Conservation (phyloP, 2,113 vertebrate genomes). For the Caranx melampygus region DNA sequence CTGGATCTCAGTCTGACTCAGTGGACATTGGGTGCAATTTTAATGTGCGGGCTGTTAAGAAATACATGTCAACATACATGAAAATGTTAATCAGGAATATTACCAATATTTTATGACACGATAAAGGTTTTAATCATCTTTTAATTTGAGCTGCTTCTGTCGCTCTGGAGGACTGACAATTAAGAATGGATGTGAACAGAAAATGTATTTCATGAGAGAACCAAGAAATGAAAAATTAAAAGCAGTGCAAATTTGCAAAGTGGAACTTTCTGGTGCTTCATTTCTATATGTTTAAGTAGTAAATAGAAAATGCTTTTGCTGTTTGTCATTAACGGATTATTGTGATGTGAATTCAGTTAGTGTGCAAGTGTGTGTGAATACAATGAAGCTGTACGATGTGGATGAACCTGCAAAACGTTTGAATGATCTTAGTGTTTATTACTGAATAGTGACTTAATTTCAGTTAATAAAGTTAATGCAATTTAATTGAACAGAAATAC, state of each 20-base stretch:
- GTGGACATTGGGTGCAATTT: conserved; percentile 9
- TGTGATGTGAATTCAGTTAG: not conserved
- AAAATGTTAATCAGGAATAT: conserved; percentile 9
- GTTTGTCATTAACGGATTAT: not conserved
- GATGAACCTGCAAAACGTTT: not conserved
- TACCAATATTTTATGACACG: conserved; percentile 34
- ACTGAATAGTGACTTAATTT: not conserved
- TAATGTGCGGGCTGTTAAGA: not conserved
- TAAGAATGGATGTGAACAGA: conserved; percentile 39
- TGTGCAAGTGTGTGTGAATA: not conserved
- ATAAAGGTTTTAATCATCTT: conserved; percentile 29
- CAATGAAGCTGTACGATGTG: conserved; percentile 11
- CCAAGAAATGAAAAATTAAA: conserved; percentile 69
- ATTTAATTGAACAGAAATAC: conserved; percentile 4
- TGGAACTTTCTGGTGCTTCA: not conserved
- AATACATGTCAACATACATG: conserved; percentile 12
- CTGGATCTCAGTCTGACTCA: conserved; percentile 1
- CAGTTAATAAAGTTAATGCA: not conserved
- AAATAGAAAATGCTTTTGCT: conserved; percentile 17
- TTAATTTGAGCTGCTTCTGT: conserved; percentile 8
- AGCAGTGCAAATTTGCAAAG: not conserved
- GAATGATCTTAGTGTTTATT: not conserved
- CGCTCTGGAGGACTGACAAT: conserved; percentile 31
- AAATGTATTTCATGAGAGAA: conserved; percentile 63
- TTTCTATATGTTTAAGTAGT: not conserved